Conservation (phyloP, 1,140 invertebrate genomes). For the Aphidius ervi region DNA sequence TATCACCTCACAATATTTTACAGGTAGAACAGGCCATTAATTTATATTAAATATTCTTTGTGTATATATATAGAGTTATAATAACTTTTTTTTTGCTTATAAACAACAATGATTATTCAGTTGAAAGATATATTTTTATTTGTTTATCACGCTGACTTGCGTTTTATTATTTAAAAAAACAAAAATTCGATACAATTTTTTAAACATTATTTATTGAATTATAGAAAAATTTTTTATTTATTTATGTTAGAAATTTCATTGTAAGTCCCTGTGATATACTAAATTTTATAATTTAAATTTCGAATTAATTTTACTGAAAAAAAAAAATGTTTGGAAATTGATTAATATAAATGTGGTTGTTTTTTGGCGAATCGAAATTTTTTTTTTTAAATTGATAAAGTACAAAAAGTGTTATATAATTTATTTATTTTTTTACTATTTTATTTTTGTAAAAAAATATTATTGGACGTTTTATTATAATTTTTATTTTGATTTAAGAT, state of each 20-base stretch:
- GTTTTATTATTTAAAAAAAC: neutral
- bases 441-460: too few species aligned
- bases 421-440: too few species aligned
- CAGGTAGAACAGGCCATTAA: conserved; percentile 15
- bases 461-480: too few species aligned
- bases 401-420: too few species aligned
- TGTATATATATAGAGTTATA: too few species aligned
- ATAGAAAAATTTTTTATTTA: conserved; percentile 16
- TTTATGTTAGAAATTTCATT: conserved; percentile 16
- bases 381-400: too few species aligned
- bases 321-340: too few species aligned
- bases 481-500: too few species aligned
- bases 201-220: conserved; percentile 3
- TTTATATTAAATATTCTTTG: neutral
- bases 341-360: too few species aligned
- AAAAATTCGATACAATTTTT: conserved; percentile 12
- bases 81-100: neutral
- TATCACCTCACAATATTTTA: neutral
- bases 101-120: conserved; percentile 15
- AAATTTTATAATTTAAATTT: neutral
- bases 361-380: too few species aligned
- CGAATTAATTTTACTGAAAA: too few species aligned
- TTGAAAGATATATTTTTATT: conserved; percentile 23
- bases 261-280: conserved; percentile 3
- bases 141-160: conserved; percentile 24